Base-by-base conservation (phyloP, 2,888 invertebrate species). In the Stenodema calcarata region DNA sequence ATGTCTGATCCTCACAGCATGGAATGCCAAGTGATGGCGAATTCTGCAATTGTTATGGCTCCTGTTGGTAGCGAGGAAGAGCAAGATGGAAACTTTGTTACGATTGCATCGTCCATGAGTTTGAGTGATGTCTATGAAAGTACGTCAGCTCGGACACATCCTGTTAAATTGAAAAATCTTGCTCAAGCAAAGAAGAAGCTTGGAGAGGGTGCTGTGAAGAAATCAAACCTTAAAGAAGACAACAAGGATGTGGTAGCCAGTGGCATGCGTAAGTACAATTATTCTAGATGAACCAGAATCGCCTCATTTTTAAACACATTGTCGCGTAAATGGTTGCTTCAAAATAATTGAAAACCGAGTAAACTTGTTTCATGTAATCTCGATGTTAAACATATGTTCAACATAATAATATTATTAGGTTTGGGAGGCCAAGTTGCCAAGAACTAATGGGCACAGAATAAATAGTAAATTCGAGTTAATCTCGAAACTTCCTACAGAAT, bases 211-310 rank as follows among this genome's bases (percentile, higher is more conserved):
- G 23, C 23, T 23, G 23, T 12, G 0, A 62, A 62, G 62, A 62
- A 11, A 23, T 18, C 4, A 12, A 62, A 23, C 3, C 9, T 23
- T 12, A 23, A 62, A 23, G 62, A 62, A 23, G 23, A 3, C 27
- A 27, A 27, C 11, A 62, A 62, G 62, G 23, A 62, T 18, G 23
- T 23, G 0, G 23, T 62, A 9, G 62, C 62, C 23, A 62, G 23
- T 75, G 73, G 73, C n/a, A 75, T 75, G 73, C 73, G 73, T 75
- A 41, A 75, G 73, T 75, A n/a, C n/a, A n/a, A n/a, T n/a, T n/a
- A n/a, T n/a, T n/a, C n/a, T n/a, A n/a, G n/a, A n/a, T n/a, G n/a
- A n/a, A n/a, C n/a, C n/a, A n/a, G n/a, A n/a, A n/a, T n/a, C n/a
- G n/a, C n/a, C n/a, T n/a, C n/a, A n/a, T n/a, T n/a, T n/a, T n/a